phyloP scores from a whole-genome alignment of 2,797 vertebrate species.

The Bradypodion ventrale region DNA sequence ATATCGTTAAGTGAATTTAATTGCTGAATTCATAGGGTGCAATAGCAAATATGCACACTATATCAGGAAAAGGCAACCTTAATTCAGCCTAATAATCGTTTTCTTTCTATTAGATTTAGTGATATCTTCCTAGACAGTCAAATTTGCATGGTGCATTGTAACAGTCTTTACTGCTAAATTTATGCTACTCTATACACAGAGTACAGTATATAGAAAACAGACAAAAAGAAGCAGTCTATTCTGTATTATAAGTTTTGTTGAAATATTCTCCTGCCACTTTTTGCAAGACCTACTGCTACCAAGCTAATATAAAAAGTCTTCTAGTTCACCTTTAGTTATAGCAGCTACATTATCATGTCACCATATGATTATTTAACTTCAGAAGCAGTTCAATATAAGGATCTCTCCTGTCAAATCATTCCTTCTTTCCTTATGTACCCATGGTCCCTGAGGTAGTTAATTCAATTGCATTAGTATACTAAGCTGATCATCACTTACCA shows the following conservation, averaged over 20 bases:
- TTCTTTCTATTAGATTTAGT: conserved; percentile 27
- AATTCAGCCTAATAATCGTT: not conserved
- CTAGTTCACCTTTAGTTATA: conserved; percentile 7
- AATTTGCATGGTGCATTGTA: conserved; percentile 3
- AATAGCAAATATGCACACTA: not conserved
- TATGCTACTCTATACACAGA: conserved; percentile 3
- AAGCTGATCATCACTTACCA: conserved; percentile 79
- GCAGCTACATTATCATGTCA: not conserved
- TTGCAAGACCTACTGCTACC: conserved; percentile 30
- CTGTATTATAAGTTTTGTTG: not conserved
- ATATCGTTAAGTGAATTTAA: conserved; percentile 49
- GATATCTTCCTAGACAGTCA: not conserved
- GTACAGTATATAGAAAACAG: not conserved
- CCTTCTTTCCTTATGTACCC: conserved; percentile 36
- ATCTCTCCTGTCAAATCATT: conserved; percentile 1
- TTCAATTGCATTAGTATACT: not conserved
- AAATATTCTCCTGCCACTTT: conserved; percentile 14
- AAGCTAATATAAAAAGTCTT: conserved; percentile 34
- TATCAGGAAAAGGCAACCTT: conserved; percentile 5
- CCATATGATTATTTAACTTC: conserved; percentile 25
- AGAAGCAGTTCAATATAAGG: conserved; percentile 39
- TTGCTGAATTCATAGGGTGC: conserved; percentile 43
- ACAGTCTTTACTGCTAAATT: conserved; percentile 27
- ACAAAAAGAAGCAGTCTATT: conserved; percentile 22
- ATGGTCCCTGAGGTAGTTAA: conserved; percentile 10